Conservation (phyloP, 1,140 invertebrate species). For the Neotoxoptera formosana region DNA sequence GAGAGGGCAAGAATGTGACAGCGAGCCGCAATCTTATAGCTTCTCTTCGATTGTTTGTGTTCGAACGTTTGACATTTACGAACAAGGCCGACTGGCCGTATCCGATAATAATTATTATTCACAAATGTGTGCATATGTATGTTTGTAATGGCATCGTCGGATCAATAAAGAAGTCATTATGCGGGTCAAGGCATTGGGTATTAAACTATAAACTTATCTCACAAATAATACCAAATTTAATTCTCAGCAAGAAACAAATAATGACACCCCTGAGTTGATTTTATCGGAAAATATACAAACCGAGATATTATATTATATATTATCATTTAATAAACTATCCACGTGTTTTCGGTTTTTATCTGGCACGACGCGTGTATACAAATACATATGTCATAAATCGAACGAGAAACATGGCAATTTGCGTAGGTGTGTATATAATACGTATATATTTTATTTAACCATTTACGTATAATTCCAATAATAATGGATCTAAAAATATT, state of each 20-base stretch:
- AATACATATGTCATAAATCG: background rate
- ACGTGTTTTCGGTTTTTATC: background rate
- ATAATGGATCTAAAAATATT: background rate
- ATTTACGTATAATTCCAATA: background rate
- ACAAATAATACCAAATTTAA: background rate
- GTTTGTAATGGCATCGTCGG: conserved; percentile 1
- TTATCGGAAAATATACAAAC: background rate
- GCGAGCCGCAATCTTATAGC: background rate
- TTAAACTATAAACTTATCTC: background rate
- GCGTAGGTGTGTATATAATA: background rate
- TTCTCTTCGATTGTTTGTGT: background rate
- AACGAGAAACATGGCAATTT: background rate
- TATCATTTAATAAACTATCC: background rate
- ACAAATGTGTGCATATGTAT: background rate
- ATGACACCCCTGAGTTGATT: background rate
- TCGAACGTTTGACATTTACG: background rate
- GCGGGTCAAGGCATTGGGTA: conserved; percentile 47
- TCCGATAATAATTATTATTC: conserved; percentile 20
- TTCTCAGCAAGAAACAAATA: background rate
- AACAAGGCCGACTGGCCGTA: conserved; percentile 32
- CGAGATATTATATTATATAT: background rate
- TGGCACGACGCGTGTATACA: background rate
- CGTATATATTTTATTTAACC: background rate
- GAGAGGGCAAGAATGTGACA: too few species aligned
- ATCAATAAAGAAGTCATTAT: conserved; percentile 51